phyloP scores from a whole-genome alignment of 2,797 vertebrate species.

The Myotis vivesi region DNA sequence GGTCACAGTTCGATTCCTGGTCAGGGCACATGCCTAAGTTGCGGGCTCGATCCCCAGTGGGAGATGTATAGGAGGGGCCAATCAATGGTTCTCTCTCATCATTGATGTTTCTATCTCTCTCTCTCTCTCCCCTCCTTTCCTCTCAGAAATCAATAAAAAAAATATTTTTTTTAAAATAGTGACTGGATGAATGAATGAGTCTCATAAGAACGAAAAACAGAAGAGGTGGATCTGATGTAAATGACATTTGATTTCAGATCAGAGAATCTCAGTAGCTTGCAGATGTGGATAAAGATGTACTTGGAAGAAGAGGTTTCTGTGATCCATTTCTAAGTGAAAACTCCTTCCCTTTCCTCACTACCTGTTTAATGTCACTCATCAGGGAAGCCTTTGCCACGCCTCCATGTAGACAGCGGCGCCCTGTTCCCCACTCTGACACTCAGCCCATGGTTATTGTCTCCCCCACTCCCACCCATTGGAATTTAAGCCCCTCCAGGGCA shows the following conservation, averaged over 20 bases:
- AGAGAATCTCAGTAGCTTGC: neutral
- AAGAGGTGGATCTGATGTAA: neutral
- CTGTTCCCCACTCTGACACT: too few species aligned
- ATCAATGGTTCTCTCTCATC: too few species aligned
- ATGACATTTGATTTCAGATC: neutral
- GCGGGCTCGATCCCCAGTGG: too few species aligned
- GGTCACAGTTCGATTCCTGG: too few species aligned
- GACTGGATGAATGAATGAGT: neutral
- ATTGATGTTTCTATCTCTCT: neutral
- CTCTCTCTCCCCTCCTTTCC: too few species aligned
- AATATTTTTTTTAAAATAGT: neutral
- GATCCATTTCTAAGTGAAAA: neutral
- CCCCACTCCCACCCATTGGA: neutral
- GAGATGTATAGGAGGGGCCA: too few species aligned
- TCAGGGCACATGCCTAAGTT: too few species aligned
- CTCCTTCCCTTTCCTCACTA: neutral
- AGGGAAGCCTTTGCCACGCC: neutral
- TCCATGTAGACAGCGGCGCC: rapidly evolving
- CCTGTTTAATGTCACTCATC: neutral
- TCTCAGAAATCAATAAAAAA: too few species aligned
- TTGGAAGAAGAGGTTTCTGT: neutral
- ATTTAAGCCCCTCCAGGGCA: neutral
- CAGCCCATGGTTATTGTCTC: neutral
- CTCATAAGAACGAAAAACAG: neutral
- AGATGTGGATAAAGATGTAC: neutral